Evolutionary conservation across 2,797 vertebrate genomes (phyloP), one percentile per base, ranked within the genome.

Genomic region (Sciaenops ocellatus): DNA sequence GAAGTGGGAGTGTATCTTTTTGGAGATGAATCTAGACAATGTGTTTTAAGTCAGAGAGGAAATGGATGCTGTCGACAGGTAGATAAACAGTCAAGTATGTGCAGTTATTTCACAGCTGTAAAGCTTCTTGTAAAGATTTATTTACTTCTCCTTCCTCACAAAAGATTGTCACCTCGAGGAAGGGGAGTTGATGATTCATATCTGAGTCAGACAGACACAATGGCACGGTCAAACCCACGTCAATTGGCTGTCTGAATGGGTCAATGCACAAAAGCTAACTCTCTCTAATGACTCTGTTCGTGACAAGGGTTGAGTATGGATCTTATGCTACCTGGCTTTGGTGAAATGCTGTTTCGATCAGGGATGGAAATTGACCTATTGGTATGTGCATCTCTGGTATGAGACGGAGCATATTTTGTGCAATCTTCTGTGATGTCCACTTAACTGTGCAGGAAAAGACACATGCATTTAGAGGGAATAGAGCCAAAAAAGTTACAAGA

Each of bases 101-200:
- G 6, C 16, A 16, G 22, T 16, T 8, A 22, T 47, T 78, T 46
- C 28, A 50, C 50, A 12, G 52, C 42, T 54, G 47, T 34, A 44
- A n/a, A 68, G 57, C 48, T 52, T 12, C 52, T 22, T 20, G 42
- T 38, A 24, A 72, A 69, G 9, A 56, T 54, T 28, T 57, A 38
- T 64, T 80, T 77, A 56, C 62, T 51, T 79, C 30, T 26, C 18
- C 18, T 46, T 57, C 10, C 47, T 41, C n/a, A 24, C 34, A 34
- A 63, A 61, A 56, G 56, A 48, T 55, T 41, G 61, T 44, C 56
- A 51, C 46, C 20, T 28, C 13, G 11, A n/a, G 47, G 51, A 65
- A 73, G 38, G n/a, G 55, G 50, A 73, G 57, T 20, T 63, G 78
- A 76, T 84, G 83, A 79, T 55, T 85, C 73, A 67, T 46, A 34